Conservation (phyloP, 2,888 invertebrate genomes). For the Eueremaeus valkanovi region DNA sequence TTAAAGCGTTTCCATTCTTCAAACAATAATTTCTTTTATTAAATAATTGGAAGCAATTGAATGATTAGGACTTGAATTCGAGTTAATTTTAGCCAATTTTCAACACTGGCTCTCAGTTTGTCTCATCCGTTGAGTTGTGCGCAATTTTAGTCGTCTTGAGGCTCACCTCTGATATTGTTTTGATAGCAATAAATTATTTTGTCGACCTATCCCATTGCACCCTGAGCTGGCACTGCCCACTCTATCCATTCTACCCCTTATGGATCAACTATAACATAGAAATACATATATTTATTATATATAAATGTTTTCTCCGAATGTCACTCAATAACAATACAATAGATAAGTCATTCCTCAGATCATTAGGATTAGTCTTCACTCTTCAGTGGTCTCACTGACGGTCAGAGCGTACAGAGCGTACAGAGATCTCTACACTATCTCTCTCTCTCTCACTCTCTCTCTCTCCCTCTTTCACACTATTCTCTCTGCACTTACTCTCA, state of each 20-base stretch:
- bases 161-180: conserved; percentile 12
- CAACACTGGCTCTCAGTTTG: not conserved
- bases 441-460: too few relatives aligned
- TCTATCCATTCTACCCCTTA: too few relatives aligned
- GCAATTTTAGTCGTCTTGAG: not conserved
- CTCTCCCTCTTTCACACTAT: too few relatives aligned
- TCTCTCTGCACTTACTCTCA: not conserved
- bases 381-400: too few relatives aligned
- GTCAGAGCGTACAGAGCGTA: too few relatives aligned
- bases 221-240: conserved; percentile 16
- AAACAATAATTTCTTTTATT: not conserved
- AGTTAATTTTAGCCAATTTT: not conserved
- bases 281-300: conserved; percentile 23
- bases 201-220: conserved; percentile 1
- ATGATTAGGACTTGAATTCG: not conserved
- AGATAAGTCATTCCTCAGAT: not conserved
- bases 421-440: too few relatives aligned
- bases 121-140: too few relatives aligned
- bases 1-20: not conserved
- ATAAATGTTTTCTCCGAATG: conserved; percentile 6
- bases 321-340: not conserved
- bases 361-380: not conserved
- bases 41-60: conserved; percentile 3
- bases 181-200: conserved; percentile 30
- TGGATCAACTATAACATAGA: not conserved